Base-by-base conservation (phyloP, 2,888 invertebrate genomes). In the Adelognathus sp. region DNA sequence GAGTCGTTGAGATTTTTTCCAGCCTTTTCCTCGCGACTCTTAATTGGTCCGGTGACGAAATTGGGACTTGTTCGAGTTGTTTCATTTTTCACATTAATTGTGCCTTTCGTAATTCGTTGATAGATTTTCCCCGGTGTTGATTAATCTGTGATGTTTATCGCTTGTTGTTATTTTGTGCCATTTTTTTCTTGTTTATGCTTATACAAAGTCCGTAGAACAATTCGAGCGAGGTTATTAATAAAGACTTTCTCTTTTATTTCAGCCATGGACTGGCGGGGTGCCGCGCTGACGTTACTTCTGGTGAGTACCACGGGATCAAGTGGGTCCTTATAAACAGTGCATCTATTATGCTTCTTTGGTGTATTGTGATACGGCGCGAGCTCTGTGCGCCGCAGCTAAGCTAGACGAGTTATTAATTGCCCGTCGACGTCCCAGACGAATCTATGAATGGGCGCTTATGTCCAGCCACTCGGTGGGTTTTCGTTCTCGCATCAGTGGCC, bases 181-280 rank as follows among this genome's bases (percentile, higher is more conserved):
- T 31, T n/a, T 16, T 31, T 52, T 52, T 46, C 7, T 50, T 50
- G 16, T 52, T 21, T 3, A 56, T 14, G 27, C 31, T 21, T 6
- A 41, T n/a, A 56, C 7, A 33, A 46, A 50, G 1, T 50, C 11
- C 5, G 18, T 7, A 36, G 33, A 73, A 46, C 16, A 81, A 77
- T 85, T 84, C 85, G 86, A 88, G 86, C 86, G 81, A 87, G 84
- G n/a, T 89, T 90, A 89, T 90, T 90, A 89, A 90, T 89, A 79
- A 72, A 87, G 84, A 89, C 87, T 90, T 90, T 90, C 88, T 90
- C 87, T 90, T 89, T 88, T 88, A 86, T 90, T 91, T 88, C 86
- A 91, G 91, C 86, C 88, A 90, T 91, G 90, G 90, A 89, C 86
- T 89, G 89, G 89, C 88, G 87, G 86, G 86, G 86, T 81, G 84